Evolutionary conservation across 2,888 invertebrate species (phyloP).

Genomic region (Lissonota sp.): DNA sequence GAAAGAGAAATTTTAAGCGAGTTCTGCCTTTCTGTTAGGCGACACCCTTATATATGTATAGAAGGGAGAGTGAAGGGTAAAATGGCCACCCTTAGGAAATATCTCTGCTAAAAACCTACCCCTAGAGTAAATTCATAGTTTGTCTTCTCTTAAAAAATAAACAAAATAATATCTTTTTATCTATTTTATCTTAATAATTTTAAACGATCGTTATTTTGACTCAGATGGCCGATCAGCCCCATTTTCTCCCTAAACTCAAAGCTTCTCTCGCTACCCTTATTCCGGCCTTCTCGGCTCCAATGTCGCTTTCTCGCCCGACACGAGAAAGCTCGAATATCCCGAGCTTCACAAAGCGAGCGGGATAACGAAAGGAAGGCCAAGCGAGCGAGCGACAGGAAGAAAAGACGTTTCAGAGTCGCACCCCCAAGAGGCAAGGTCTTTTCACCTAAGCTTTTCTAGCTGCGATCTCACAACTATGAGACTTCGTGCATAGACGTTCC

Average conservation of each 20-base stretch:
- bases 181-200: no score
- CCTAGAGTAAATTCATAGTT: no score
- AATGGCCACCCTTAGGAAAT: not conserved
- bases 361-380: constrained; percentile 43
- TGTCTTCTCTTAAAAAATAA: no score
- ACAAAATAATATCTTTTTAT: no score
- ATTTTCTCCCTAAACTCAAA: not conserved
- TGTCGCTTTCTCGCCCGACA: constrained; percentile 14
- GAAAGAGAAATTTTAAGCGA: no score
- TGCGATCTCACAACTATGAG: not conserved
- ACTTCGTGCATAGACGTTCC: no score
- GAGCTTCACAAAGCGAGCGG: constrained; percentile 36
- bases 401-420: constrained; percentile 12
- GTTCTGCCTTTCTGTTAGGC: not conserved
- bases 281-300: constrained; percentile 13
- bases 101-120: no score
- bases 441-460: constrained; percentile 56
- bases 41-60: not conserved
- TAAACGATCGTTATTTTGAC: no score
- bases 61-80: not conserved
- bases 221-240: no score
- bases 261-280: constrained; percentile 15
- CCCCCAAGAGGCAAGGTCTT: constrained; percentile 33
- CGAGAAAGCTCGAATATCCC: constrained; percentile 60
- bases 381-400: constrained; percentile 28